Evolutionary conservation across 1,140 invertebrate genomes (phyloP), one percentile per base, ranked within the genome.

Genomic region (Oppia nitens): DNA sequence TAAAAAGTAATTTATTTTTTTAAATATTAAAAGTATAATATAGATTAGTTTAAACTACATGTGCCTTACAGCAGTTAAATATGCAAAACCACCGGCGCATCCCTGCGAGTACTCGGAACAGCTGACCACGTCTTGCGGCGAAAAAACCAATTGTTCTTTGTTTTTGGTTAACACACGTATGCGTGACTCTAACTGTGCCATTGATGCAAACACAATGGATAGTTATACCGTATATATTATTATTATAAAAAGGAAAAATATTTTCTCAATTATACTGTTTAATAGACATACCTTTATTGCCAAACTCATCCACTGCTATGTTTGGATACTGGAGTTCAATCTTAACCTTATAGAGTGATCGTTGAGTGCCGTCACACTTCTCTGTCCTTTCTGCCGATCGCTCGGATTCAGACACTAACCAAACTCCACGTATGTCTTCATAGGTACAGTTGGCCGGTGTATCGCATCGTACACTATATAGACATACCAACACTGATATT

Each of bases 31-130:
- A n/a, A n/a, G n/a, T n/a, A n/a, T n/a, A n/a, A n/a, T n/a, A n/a
- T n/a, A n/a, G n/a, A n/a, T n/a, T n/a, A n/a, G n/a, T n/a, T n/a
- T n/a, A n/a, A n/a, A n/a, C n/a, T n/a, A n/a, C n/a, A n/a, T n/a
- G n/a, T n/a, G n/a, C n/a, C n/a, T n/a, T n/a, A n/a, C 76, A 55
- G 68, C 75, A 63, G 78, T 73, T 45, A 78, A 69, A 62, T 77
- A 78, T 1, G 75, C 71, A 61, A 77, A 78, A 1, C 77, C 77
- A 21, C 77, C 77, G 2, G 68, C 68, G 66, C 77, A 78, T 4
- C 75, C 70, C 67, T 59, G 25, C 60, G 57, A 70, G 59, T 76
- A 75, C 63, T 67, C 61, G 40, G 71, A 72, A 63, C 77, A 78
- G 53, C 75, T 73, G 28, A 78, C 72, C 32, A 77, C 66, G 61